phyloP scores from a whole-genome alignment of 2,113 vertebrate species.

The Antigone vipio region DNA sequence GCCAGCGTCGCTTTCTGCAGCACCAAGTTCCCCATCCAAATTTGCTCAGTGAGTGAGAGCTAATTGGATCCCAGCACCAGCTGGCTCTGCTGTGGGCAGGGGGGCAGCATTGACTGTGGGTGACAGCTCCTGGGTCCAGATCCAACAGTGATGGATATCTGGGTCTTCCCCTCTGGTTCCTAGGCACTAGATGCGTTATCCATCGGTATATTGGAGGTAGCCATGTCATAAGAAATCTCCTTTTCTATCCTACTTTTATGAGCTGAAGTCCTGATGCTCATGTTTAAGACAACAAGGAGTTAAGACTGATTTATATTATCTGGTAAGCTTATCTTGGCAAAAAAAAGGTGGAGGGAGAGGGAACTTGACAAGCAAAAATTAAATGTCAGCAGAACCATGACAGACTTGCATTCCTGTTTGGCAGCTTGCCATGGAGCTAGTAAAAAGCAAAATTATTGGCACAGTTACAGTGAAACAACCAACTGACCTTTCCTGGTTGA shows the following conservation, averaged over 20 bases:
- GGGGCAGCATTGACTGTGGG: neutral
- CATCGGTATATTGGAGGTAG: neutral
- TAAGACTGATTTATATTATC: neutral
- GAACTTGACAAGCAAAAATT: slow-evolving; percentile 41
- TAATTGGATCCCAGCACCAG: neutral
- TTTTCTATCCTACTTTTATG: neutral
- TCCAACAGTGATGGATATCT: neutral
- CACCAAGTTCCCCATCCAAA: neutral
- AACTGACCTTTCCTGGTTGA: slow-evolving; percentile 28
- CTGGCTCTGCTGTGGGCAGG: neutral
- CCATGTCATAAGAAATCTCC: neutral
- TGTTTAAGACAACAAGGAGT: neutral
- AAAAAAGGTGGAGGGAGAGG: neutral
- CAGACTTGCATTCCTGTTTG: slow-evolving; percentile 32
- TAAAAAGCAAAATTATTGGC: slow-evolving; percentile 39
- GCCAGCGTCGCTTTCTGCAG: neutral
- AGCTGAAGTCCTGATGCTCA: neutral
- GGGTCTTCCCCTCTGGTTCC: neutral
- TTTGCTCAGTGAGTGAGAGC: neutral
- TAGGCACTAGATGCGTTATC: neutral
- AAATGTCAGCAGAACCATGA: slow-evolving; percentile 51
- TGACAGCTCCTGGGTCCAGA: neutral
- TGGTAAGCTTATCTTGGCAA: slow-evolving; percentile 34
- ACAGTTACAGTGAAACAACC: neutral
- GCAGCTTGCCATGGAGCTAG: slow-evolving; percentile 29